Evolutionary conservation across 2,797 vertebrate species (phyloP), one percentile per base, ranked within the genome.

Genomic region (Ptychobarbus kaznakovi): DNA sequence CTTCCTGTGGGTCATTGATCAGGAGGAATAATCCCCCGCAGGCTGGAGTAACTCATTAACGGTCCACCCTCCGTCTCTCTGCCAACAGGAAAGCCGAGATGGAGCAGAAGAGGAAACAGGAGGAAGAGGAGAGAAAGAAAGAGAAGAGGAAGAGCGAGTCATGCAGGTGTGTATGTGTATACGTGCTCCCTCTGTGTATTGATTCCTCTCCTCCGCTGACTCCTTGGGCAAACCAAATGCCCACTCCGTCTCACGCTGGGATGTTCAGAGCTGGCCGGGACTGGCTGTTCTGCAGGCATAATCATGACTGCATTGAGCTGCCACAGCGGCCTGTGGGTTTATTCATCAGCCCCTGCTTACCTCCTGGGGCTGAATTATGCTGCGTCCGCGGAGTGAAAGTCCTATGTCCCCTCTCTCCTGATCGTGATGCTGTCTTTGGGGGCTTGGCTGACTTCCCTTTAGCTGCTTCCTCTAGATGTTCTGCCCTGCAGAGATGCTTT

Each of bases 101-200:
- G 94, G 98, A 99, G 91, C 94, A 94, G 86, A 99, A 99, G 92
- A 95, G 98, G 91, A 99, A 98, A 92, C 97, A 97, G 81, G 97
- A 97, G 28, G 98, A 99, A 81, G 98, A 98, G 90, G 96, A 98
- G 80, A 95, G 98, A 87, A 99, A 96, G 93, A 97, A 92, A 96
- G 96, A 80, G 96, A 96, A 91, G 95, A 97, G 44, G 97, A 99
- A 88, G 97, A 99, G 88, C 97, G 94, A 83, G 95, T 94, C 38
- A 94, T 97, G 84, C 97, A 99, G 96, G 98, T 97, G 93, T 86
- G 74, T 80, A 68, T 83, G 63, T 87, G 63, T 81, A 32, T 66
- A 80, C 12, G 49, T 4, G 28, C 25, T 72, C 65, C 40, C 61
- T 70, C 69, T 87, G 61, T 78, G 40, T 77, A 86, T 84, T 63